Evolutionary conservation across 2,113 vertebrate species (phyloP), one percentile per base, ranked within the genome.

Genomic region (Etia nguti): DNA sequence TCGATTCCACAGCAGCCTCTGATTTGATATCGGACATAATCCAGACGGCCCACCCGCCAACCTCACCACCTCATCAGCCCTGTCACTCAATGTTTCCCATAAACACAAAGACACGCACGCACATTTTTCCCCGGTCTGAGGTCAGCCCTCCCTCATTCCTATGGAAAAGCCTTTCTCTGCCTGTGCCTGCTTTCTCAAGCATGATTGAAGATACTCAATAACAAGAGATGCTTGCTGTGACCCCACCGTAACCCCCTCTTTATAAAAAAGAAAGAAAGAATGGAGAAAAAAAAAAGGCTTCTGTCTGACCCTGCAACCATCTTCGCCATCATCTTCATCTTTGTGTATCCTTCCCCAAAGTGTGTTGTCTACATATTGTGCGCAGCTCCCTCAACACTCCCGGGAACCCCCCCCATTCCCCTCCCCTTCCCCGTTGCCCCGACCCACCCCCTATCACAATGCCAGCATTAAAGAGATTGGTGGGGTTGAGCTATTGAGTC

Each of bases 401-500:
- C 52, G 3, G n/a, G 77, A 75, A 18, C 46, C 79, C 26, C 15
- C 52, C 0, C n/a, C n/a, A n/a, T 29, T 73, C 80, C 50, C 18
- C 6, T 4, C 2, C 80, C 82, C 73, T 43, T 43, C n/a, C 41
- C 31, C 4, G 11, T 38, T 10, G 4, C 56, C 52, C 48, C 24
- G 4, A 2, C 60, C 56, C 79, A 13, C 26, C 52, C 81, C 85
- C 5, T 31, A 82, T 68, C 52, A 22, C 84, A 80, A 86, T 80
- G 65, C 86, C 86, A 56, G 89, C 92, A 88, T 94, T 94, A 95
- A 93, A 93, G 90, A 93, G 95, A 96, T 96, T 96, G 96, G 92
- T 95, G 92, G 94, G 90, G 95, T 94, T 85, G 93, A 92, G 95
- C 95, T 94, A 95, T 97, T 96, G 91, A 96, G 94, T 87, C 90